phyloP scores from a whole-genome alignment of 1,140 invertebrate species.

The Philotrypesis tridentata region DNA sequence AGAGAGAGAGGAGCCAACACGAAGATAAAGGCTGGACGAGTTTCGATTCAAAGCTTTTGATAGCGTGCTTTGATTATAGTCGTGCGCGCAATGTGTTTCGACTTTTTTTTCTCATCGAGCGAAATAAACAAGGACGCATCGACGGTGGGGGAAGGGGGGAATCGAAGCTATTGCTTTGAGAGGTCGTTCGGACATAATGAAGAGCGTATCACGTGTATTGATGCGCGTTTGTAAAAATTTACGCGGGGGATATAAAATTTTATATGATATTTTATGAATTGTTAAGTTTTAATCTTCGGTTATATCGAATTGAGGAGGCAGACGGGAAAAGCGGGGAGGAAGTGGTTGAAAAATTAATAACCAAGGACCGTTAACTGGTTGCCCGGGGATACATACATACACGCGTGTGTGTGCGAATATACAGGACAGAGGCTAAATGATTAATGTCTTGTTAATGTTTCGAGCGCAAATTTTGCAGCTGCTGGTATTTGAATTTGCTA shows the following conservation, averaged over 20 bases:
- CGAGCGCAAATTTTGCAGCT: background rate
- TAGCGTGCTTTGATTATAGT: no score
- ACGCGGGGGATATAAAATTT: background rate
- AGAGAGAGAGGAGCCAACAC: no score
- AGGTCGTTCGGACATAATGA: no score
- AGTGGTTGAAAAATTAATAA: constrained; percentile 30
- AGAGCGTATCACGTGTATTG: no score
- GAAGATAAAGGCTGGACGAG: background rate
- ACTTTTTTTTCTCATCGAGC: no score
- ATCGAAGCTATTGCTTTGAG: background rate
- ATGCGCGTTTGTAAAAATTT: no score
- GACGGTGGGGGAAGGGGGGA: background rate
- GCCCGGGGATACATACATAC: no score
- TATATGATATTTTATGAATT: constrained; percentile 27
- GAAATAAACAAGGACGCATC: background rate
- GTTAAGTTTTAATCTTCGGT: constrained; percentile 27
- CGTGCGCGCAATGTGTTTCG: no score
- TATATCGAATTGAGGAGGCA: background rate
- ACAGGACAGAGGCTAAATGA: background rate
- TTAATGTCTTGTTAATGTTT: background rate
- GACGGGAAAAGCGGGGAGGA: no score
- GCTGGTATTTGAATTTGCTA: background rate
- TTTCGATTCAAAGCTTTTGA: background rate
- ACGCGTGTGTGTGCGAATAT: no score
- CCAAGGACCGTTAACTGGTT: background rate